These are phyloP conservation scores for Canis aureus DNA, from an alignment of 2,113 vertebrate genomes.

Conservation along the genomic window DNA sequence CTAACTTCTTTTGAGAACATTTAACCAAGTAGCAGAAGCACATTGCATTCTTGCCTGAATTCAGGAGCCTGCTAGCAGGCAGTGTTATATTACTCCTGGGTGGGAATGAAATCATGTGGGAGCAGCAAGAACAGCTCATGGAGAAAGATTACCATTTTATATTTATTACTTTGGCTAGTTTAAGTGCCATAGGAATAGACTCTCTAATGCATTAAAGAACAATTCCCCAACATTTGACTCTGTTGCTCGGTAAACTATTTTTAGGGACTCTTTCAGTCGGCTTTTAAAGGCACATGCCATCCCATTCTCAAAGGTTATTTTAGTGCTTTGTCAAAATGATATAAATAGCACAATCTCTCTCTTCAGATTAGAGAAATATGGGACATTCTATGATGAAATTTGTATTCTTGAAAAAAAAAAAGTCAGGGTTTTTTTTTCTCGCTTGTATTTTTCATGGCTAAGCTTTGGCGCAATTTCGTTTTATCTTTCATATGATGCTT, in stretches of 20 bases:
- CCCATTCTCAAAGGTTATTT: conserved; percentile 82
- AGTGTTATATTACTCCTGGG: conserved; percentile 81
- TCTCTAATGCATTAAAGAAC: conserved; percentile 85
- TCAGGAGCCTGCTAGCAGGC: conserved; percentile 70
- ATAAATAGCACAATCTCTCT: conserved; percentile 76
- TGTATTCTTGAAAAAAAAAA: conserved; percentile 65
- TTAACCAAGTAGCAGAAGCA: conserved; percentile 76
- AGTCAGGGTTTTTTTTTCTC: not conserved
- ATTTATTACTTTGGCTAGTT: conserved; percentile 87
- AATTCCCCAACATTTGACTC: conserved; percentile 83
- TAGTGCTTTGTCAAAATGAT: conserved; percentile 79
- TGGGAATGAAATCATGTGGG: conserved; percentile 82
- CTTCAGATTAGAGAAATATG: conserved; percentile 74
- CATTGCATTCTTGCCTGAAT: conserved; percentile 75
- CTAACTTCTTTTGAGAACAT: conserved; percentile 78
- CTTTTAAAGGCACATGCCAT: conserved; percentile 83
- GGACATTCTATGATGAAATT: conserved; percentile 60
- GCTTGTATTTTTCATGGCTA: not conserved
- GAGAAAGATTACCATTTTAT: conserved; percentile 88
- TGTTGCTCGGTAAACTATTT: conserved; percentile 86
- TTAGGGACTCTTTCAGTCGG: conserved; percentile 76
- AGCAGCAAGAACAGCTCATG: conserved; percentile 80
- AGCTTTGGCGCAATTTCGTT: not conserved
- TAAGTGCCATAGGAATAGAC: conserved; percentile 87
- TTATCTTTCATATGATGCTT: conserved; percentile 28